Evolutionary conservation across 2,888 invertebrate genomes (phyloP).

Genomic region (Megastigmus dorsalis): DNA sequence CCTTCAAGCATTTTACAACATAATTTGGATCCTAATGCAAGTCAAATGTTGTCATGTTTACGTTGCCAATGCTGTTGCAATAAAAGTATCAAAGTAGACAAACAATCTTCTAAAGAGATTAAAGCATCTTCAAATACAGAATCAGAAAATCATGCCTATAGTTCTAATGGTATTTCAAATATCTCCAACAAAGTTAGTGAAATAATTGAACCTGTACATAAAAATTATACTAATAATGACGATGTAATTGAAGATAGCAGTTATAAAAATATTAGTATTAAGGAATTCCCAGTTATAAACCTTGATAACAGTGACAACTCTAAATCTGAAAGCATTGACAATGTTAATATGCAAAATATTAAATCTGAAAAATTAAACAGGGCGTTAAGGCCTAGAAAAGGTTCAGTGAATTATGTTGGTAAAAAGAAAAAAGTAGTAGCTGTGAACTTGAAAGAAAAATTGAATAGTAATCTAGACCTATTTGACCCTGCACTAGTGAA

Average conservation of each 20-base stretch:
- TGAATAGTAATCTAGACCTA: conserved; percentile 30
- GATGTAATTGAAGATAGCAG: background rate
- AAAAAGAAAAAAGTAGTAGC: conserved; percentile 51
- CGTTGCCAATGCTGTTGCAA: conserved; percentile 33
- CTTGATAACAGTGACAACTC: background rate
- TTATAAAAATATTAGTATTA: background rate
- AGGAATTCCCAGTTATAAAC: conserved; percentile 20
- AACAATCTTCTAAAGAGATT: conserved; percentile 14
- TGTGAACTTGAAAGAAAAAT: conserved; percentile 40
- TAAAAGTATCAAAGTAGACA: conserved; percentile 28
- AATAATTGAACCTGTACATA: conserved; percentile 11
- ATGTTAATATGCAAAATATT: background rate
- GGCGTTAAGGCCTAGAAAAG: conserved; percentile 64
- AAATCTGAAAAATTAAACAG: conserved; percentile 40
- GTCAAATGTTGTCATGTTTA: conserved; percentile 33
- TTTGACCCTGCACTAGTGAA: conserved; percentile 16
- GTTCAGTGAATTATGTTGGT: conserved; percentile 57
- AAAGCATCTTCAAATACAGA: conserved; percentile 10
- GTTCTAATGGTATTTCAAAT: conserved; percentile 3
- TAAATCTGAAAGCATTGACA: background rate
- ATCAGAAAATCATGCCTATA: conserved; percentile 1
- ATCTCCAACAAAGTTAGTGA: conserved; percentile 1
- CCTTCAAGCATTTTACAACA: conserved; percentile 42
- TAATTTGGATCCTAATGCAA: conserved; percentile 11
- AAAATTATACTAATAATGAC: background rate